These are phyloP conservation scores for Saccopteryx leptura DNA, from an alignment of 2,113 vertebrate species.

Conservation along the genomic window DNA sequence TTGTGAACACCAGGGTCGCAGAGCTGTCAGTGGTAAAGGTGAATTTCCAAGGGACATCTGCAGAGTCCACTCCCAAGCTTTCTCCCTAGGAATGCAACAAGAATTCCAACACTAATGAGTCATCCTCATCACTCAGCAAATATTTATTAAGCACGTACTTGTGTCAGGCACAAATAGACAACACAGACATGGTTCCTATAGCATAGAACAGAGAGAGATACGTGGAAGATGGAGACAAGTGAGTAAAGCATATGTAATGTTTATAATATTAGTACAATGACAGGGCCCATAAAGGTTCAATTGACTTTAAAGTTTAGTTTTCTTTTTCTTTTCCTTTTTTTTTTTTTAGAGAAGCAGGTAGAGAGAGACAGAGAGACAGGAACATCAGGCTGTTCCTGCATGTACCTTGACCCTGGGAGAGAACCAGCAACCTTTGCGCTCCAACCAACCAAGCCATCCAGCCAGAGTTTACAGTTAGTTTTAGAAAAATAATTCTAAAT, in stretches of 20 bases:
- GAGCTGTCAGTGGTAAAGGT: not conserved
- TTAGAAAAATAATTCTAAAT: conserved; percentile 58
- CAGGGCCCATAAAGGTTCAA: not conserved
- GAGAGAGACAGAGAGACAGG: too few species aligned
- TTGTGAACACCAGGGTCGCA: not conserved
- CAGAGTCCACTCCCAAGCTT: not conserved
- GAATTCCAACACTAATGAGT: conserved; percentile 32
- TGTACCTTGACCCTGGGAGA: too few species aligned
- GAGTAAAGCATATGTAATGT: not conserved
- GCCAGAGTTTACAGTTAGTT: not conserved
- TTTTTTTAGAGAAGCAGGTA: too few species aligned
- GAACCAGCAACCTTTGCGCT: too few species aligned
- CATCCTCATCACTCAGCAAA: conserved; percentile 39
- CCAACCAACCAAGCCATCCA: too few species aligned
- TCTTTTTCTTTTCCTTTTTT: too few species aligned
- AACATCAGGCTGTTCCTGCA: too few species aligned
- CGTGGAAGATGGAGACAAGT: not conserved
- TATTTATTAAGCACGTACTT: conserved; percentile 29
- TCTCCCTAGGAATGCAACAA: conserved; percentile 16
- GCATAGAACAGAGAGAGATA: not conserved
- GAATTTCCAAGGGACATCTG: not conserved
- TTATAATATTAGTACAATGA: conserved; percentile 20
- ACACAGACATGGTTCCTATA: not conserved
- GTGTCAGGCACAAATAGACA: not conserved
- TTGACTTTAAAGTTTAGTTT: not conserved